Base-by-base conservation (phyloP, 2,113 vertebrate genomes). In the Triplophysa siluroides region DNA sequence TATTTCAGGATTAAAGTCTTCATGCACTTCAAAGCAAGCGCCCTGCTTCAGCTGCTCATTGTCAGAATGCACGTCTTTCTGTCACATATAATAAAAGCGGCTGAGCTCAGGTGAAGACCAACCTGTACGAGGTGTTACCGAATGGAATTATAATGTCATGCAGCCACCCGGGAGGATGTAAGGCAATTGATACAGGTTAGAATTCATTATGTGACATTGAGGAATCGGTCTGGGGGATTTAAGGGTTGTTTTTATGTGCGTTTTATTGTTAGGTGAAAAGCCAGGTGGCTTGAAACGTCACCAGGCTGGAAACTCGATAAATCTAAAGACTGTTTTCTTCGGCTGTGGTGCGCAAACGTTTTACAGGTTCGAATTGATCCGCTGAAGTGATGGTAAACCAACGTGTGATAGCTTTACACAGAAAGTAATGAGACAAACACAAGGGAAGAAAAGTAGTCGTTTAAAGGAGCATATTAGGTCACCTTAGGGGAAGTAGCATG, bases 1-100 rank as follows among this genome's bases (percentile, higher is more conserved):
- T 54, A 52, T 81, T 69, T 60, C 65, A 63, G 73, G 65, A 69
- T 76, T 76, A 63, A 81, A 62, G 63, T 50, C 60, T 71, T 24
- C 62, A 50, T 38, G 45, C 43, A 62, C 60, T 66, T 78, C 65
- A 78, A 78, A 68, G 76, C 33, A 21, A 61, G 10, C 38, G 18
- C 21, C 19, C 38, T 13, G 2, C 29, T 67, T 43, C 33, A 47
- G 52, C 52, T 13, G 41, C 45, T 78, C 38, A 47, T 41, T 69
- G 56, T 78, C 66, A 75, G 45, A 45, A 19, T 38, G 60, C 38
- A n/a, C 45, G 23, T 33, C 38, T 24, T 47, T 63, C 41, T 63
- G 56, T 50, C 58, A 16, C 26, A n/a, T 18, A 74, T 43, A 63
- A 75, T 75, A 75, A 26, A 62, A 21, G 3, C 3, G 13, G 23